Conservation (phyloP, 2,888 invertebrate genomes). For the Xylocampa areola region DNA sequence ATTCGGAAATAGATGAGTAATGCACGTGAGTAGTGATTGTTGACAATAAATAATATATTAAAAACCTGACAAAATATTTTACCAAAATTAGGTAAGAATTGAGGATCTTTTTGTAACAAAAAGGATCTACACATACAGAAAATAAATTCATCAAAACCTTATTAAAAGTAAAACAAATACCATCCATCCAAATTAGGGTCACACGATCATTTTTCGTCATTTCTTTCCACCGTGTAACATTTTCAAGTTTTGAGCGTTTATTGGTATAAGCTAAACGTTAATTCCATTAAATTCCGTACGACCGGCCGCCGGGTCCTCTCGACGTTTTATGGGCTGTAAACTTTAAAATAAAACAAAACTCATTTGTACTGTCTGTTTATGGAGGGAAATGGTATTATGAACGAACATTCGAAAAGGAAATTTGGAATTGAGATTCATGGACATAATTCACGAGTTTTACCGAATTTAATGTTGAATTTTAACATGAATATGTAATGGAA, state of each 20-base stretch:
- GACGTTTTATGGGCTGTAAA: slow-evolving; percentile 63
- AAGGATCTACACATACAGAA: too few species aligned
- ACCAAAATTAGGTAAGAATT: too few species aligned
- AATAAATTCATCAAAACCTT: too few species aligned
- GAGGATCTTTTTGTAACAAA: too few species aligned
- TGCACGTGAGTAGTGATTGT: too few species aligned
- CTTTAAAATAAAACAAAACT: slow-evolving; percentile 64
- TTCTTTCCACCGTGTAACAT: not conserved
- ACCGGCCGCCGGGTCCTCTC: slow-evolving; percentile 37
- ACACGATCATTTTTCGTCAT: too few species aligned
- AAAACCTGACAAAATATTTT: too few species aligned
- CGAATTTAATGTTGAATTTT: slow-evolving; percentile 44
- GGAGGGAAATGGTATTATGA: slow-evolving; percentile 41
- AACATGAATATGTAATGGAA: slow-evolving; percentile 42
- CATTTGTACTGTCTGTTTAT: slow-evolving; percentile 55
- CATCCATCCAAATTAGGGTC: too few species aligned
- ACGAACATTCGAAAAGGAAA: slow-evolving; percentile 30
- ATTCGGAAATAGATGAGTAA: too few species aligned
- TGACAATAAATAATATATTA: too few species aligned
- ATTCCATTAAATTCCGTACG: slow-evolving; percentile 56
- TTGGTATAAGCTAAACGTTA: slow-evolving; percentile 45
- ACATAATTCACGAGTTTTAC: slow-evolving; percentile 45
- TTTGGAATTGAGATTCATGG: slow-evolving; percentile 28
- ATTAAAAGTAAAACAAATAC: too few species aligned
- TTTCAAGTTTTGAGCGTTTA: slow-evolving; percentile 36